Evolutionary conservation across 2,113 vertebrate species (phyloP).

Genomic region (Pseudonaja textilis): DNA sequence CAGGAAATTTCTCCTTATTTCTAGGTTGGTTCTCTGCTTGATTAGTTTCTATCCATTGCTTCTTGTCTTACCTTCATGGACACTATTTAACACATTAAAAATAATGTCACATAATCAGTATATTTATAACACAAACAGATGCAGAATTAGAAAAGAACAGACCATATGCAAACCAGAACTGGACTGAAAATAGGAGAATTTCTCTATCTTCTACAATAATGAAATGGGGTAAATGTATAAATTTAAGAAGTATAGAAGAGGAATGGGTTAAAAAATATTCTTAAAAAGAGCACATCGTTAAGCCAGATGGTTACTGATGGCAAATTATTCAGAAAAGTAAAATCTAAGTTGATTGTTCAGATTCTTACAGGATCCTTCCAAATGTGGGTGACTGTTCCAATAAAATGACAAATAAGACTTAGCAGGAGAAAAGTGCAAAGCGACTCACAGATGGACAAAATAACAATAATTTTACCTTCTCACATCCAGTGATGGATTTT

Average conservation of each 20-base stretch:
- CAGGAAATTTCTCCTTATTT: neutral
- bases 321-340: neutral
- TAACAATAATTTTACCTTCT: neutral
- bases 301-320: neutral
- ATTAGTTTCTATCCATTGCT: neutral
- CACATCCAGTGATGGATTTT: neutral
- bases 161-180: no score
- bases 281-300: neutral
- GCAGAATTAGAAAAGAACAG: neutral
- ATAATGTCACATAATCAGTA: neutral
- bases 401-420: neutral
- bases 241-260: neutral
- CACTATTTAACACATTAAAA: neutral
- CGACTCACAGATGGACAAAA: neutral
- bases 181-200: neutral
- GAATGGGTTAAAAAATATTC: neutral
- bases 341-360: neutral
- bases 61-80: neutral
- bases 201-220: no score
- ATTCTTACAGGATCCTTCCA: neutral
- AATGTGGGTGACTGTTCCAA: neutral
- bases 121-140: neutral
- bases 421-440: neutral
- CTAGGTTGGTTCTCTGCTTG: neutral
- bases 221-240: neutral